Base-by-base conservation (phyloP, 2,113 vertebrate genomes). In the Neotragus moschatus region DNA sequence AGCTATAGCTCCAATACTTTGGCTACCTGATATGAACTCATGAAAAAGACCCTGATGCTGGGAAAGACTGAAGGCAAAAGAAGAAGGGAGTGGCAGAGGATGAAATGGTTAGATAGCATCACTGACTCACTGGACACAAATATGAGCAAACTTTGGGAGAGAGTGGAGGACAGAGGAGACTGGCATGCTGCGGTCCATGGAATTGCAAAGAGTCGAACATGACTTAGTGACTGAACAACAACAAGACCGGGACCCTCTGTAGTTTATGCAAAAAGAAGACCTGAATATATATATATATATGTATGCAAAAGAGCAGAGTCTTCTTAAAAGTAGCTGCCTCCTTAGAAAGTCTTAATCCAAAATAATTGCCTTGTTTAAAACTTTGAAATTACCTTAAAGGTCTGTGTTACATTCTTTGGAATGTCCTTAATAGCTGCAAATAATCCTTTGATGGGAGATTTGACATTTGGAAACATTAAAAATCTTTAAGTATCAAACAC, bases 401-500 rank as follows among this genome's bases (percentile, higher is more conserved):
- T 77, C 90, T 73, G 51, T 58, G 60, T 87, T 88, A 75, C 28
- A 66, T 47, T 94, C 66, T 96, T 94, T 73, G 28, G 60, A 92
- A 92, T 91, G 80, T 21, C 45, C 39, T 88, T 90, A 86, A 90
- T 58, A 92, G 61, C 66, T 88, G 45, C 56, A 92, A 93, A 89
- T 94, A 93, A 96, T 96, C 70, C 70, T 95, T 96, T 90, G 77
- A 82, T 97, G 85, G 33, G 85, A 2, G 19, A 94, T 90, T 88
- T 97, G 94, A 97, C 90, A 91, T 97, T 90, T 96, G 77, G 86
- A 97, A 96, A 86, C 95, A 97, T 95, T 96, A 88, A 94, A 93
- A 91, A 81, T 91, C 45, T 89, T 96, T 89, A 96, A 11, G 66
- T 94, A 88, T 66, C 49, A 88, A 98, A 94, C 92, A 95, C 43